Evolutionary conservation across 2,888 invertebrate genomes (phyloP), one percentile per base, ranked within the genome.

Genomic region (Limnephilus marmoratus): DNA sequence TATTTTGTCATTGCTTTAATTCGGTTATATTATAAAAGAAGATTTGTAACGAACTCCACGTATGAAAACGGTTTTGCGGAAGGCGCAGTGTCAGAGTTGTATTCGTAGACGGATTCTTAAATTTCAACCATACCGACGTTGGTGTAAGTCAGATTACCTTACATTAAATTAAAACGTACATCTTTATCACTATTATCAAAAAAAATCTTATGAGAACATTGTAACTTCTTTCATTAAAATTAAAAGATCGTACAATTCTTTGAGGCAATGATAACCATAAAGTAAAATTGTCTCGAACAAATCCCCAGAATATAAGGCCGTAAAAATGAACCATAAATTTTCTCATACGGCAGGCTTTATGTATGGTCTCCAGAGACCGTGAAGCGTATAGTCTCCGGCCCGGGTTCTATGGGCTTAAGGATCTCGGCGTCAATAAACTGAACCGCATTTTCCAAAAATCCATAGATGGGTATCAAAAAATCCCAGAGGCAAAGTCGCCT

Each of bases 361-460:
- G n/a, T 68, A 24, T n/a, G 68, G 68, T 24, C 68, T 68, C 68
- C 9, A n/a, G 68, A 68, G 68, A 68, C 68, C 68, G 68, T 24
- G 68, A 68, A 9, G 68, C 68, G n/a, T 68, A 15, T 3, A 68
- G 7, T n/a, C 68, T 68, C 68, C 24, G 68, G 11, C 68, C 5
- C 68, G 24, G 68, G 68, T 68, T 68, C 68, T 68, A 68, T 24
- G 68, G 68, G 68, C 68, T 68, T 68, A 68, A 68, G 24, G 68
- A 24, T 68, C 68, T 68, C 2, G 68, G 24, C 68, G 83, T 83
- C 24, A 83, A 83, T 83, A 83, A 83, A 83, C 83, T 83, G 34
- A 83, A 83, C 83, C 83, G 24, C 83, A 83, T 83, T 83, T 41
- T 41, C 37, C 37, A 37, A 83, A 34, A 83, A 83, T 83, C 83